Base-by-base conservation (phyloP, 2,797 vertebrate species). In the Lepus townsendii region DNA sequence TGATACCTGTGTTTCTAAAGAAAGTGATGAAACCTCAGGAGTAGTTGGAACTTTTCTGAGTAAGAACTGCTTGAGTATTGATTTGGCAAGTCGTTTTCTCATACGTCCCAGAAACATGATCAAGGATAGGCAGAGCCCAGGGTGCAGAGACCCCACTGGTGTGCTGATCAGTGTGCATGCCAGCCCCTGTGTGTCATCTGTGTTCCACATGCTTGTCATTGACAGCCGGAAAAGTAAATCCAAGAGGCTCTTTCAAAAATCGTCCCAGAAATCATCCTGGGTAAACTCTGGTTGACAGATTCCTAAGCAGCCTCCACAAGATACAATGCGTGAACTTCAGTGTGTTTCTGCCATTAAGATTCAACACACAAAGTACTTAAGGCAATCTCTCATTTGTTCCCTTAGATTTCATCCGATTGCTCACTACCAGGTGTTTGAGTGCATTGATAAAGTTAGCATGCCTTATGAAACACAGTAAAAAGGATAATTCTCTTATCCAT, bases 141-240 rank as follows among this genome's bases (percentile, higher is more conserved):
- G 80, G 35, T 83, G 27, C 76, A 8, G 32, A 83, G 69, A 80
- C 26, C 52, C 60, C 30, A 22, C 77, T 54, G 84, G 88, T 86
- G 65, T 92, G 95, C 94, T 93, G 71, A 76, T 57, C 6, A 11
- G 92, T 80, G 72, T 96, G 94, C 97, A 96, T 97, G 96, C 63
- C 32, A 3, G 87, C 95, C 83, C 96, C 84, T 90, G 75, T 95
- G 86, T 96, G 94, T 90, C 78, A 32, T 93, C 88, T 84, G 90
- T 96, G 84, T 94, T 84, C 69, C 94, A 30, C 50, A 7, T 27
- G 83, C 16, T 97, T 97, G 96, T 96, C 97, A 96, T 97, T 95
- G 95, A 82, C 96, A 95, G 77, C 96, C 96, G 80, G 91, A 95
- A 97, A 97, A 90, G 96, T 94, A 97, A 97, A 97, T 97, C 97